Percentiles rank a stretch among this genome's conserved stretches.
Conservation (phyloP, 2,797 vertebrate genomes). For the Atherinosoma microstoma region DNA sequence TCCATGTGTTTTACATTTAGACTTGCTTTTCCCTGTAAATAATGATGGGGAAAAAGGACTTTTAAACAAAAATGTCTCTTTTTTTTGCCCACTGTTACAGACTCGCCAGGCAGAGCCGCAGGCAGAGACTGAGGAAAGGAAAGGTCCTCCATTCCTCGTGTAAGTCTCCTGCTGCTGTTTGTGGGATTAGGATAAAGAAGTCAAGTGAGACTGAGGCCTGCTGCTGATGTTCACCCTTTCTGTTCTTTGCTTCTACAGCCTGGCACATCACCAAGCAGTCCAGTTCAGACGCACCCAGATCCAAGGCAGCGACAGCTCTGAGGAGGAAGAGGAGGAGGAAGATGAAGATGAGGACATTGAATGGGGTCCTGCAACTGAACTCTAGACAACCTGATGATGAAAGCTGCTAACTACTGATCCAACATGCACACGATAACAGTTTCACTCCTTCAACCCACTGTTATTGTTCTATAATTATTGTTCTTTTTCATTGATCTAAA, state of each 20-base stretch:
- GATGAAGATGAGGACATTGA: constrained; percentile 83
- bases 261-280: constrained; percentile 88
- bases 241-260: constrained; percentile 70
- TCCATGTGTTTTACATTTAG: not conserved
- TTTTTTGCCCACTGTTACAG: constrained; percentile 58
- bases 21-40: not conserved
- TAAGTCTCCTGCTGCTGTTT: constrained; percentile 60
- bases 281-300: constrained; percentile 89
- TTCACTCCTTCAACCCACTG: constrained; percentile 19
- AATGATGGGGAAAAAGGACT: not conserved
- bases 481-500: constrained; percentile 25
- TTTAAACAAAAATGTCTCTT: not conserved
- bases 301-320: constrained; percentile 87
- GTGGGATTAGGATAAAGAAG: not conserved
- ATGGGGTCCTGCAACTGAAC: constrained; percentile 96
- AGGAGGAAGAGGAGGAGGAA: constrained; percentile 44
- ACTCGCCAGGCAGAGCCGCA: constrained; percentile 70
- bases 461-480: constrained; percentile 4
- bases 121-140: constrained; percentile 60
- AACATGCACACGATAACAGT: not conserved
- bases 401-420: not conserved
- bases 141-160: constrained; percentile 77
- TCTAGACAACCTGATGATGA: constrained; percentile 75
- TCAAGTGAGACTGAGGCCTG: not conserved
- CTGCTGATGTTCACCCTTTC: not conserved